Base-by-base conservation (phyloP, 2,888 invertebrate genomes). In the Pachydiplax longipennis region DNA sequence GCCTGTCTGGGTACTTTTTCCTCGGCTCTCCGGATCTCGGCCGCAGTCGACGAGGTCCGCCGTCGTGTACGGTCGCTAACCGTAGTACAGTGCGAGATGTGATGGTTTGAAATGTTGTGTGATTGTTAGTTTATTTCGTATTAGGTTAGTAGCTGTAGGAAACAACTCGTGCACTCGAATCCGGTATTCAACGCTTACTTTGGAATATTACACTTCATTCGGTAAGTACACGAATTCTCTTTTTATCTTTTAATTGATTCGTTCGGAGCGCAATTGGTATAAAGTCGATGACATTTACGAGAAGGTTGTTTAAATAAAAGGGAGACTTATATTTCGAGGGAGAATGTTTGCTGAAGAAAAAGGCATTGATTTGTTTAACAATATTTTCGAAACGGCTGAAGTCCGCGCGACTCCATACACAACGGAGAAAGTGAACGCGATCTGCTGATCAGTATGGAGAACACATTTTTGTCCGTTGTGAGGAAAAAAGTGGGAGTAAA, bases 21-120 rank as follows among this genome's bases (percentile, higher is more conserved):
- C 61, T 31, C 37, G 18, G 58, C 87, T 35, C 87, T 61, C n/a
- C 37, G 61, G 37, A 37, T 37, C 87, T 87, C 87, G 87, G 35
- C 87, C 87, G 87, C 87, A 87, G 87, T 87, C 87, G 61, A 61
- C 61, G 87, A 87, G 35, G 87, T 87, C 87, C 87, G 87, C 87
- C 87, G 87, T 65, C 87, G 87, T 87, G 87, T 13, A 87, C 87
- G 87, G 87, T n/a, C 87, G 87, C 61, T 65, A 58, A 65, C 61
- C 37, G 87, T 22, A 65, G 87, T 37, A n/a, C 87, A n/a, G 87
- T 87, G 87, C 87, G 87, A 25, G 37, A 87, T 87, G 87, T 87
- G 87, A 37, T 61, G 35, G 61, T 87, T 73, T 87, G 61, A 87
- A 87, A 87, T 87, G 87, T 87, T 48, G 87, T 87, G 87, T 87